phyloP scores from a whole-genome alignment of 1,140 invertebrate species.

The Dreissena rostriformis region DNA sequence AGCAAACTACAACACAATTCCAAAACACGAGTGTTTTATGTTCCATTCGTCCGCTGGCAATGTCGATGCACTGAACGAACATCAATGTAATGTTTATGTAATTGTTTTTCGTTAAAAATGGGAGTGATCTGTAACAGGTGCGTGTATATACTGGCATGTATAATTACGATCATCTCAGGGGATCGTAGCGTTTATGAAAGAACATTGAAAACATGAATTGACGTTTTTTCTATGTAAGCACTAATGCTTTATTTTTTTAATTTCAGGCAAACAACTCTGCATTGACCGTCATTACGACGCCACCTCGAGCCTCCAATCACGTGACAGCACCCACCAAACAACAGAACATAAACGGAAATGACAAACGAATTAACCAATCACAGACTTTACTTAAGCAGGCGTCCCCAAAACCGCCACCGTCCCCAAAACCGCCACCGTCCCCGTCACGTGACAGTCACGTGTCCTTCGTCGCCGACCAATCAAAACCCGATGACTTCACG shows the following conservation, averaged over 20 bases:
- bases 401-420: slow-evolving; percentile 25
- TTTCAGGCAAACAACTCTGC: slow-evolving; percentile 41
- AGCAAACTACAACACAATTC: too few species aligned
- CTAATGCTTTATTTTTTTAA: slow-evolving; percentile 4
- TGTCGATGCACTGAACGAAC: too few species aligned
- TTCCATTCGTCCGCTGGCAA: too few species aligned
- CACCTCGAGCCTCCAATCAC: slow-evolving; percentile 29
- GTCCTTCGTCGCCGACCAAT: slow-evolving; percentile 48
- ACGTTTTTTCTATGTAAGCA: background rate
- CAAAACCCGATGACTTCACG: slow-evolving; percentile 66
- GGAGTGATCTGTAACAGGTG: too few species aligned
- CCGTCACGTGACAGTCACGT: slow-evolving; percentile 28
- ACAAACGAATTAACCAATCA: slow-evolving; percentile 31
- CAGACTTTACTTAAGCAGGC: slow-evolving; percentile 10
- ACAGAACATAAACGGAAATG: slow-evolving; percentile 7
- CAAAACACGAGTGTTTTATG: too few species aligned
- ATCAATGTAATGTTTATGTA: too few species aligned
- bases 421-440: slow-evolving; percentile 32
- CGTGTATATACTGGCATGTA: too few species aligned
- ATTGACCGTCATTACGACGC: slow-evolving; percentile 8
- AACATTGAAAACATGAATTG: too few species aligned
- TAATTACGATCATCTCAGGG: too few species aligned
- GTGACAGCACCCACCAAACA: background rate
- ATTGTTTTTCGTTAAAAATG: too few species aligned
- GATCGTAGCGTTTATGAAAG: too few species aligned